Base-by-base conservation (phyloP, 1,140 invertebrate species). In the Babylonia areolata region DNA sequence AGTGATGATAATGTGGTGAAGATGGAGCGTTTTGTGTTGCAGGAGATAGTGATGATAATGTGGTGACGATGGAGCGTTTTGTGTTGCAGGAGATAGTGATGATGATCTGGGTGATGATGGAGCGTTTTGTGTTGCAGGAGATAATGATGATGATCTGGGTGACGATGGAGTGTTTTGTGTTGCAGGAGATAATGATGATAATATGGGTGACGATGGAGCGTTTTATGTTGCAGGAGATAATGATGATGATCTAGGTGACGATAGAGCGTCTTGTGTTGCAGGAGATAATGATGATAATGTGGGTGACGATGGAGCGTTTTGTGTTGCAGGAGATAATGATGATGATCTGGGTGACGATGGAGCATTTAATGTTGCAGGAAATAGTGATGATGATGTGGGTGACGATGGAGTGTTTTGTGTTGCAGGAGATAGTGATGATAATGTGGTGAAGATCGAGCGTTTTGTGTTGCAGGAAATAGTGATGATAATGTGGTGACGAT, bases 251-350 rank as follows among this genome's bases (percentile, higher is more conserved):
- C 86, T 99, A 97, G 97, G 98, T 99, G 93, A 96, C 96, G 35
- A 95, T 97, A 89, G 98, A 99, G 95, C 37, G 31, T 87, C 80
- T 81, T 85, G 51, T 58, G 73, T 89, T 90, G 31, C 90, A 94
- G 93, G 93, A 94, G 88, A 87, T 93, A 0, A 95, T 98, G 84
- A 97, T 99, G 91, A 97, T 99, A 85, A 96, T 98, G 86, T 99
- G 97, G 97, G 98, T 99, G 93, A 96, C 96, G 35, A 95, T 97
- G 89, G 98, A 99, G 95, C n/a, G n/a, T n/a, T 98, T 98, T 93
- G 95, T 96, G 88, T 95, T 97, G 89, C 93, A 97, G 92, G 95
- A n/a, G n/a, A n/a, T n/a, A n/a, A n/a, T n/a, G n/a, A n/a, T n/a
- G n/a, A n/a, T n/a, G n/a, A n/a, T n/a, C n/a, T n/a, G n/a, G n/a